A percentile compares a stretch with the other conserved stretches of the same genome.
Conservation (phyloP, 2,113 vertebrate species). For the Pica pica region DNA sequence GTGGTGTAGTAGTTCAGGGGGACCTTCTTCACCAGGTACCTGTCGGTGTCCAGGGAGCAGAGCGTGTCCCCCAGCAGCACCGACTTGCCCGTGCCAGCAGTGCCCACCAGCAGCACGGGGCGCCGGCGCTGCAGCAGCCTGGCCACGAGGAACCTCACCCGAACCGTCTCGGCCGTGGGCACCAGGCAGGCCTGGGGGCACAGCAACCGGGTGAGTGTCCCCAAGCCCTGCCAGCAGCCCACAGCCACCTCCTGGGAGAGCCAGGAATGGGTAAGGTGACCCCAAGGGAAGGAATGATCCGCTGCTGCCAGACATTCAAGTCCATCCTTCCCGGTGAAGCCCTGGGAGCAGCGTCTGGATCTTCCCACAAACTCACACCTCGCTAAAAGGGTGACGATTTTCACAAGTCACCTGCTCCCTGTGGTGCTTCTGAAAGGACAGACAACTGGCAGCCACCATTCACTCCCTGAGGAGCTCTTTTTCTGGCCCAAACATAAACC, state of each 20-base stretch:
- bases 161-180: slow-evolving; percentile 85
- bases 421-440: not conserved
- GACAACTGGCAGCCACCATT: not conserved
- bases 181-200: slow-evolving; percentile 85
- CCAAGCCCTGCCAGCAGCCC: not conserved
- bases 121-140: slow-evolving; percentile 74
- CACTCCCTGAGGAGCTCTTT: not conserved
- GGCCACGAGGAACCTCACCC: slow-evolving; percentile 86
- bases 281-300: rapidly evolving
- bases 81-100: slow-evolving; percentile 87
- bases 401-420: not conserved
- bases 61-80: slow-evolving; percentile 86
- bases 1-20: slow-evolving; percentile 96
- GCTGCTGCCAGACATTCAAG: not conserved
- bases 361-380: not conserved
- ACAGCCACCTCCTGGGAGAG: not conserved
- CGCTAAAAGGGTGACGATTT: not conserved
- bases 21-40: slow-evolving; percentile 84
- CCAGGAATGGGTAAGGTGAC: not conserved
- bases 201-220: not conserved
- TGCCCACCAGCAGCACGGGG: slow-evolving; percentile 90
- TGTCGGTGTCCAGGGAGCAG: slow-evolving; percentile 73
- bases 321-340: not conserved
- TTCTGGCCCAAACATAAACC: not conserved
- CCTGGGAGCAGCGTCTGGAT: not conserved